A percentile compares a stretch with the other conserved stretches of the same genome.
These are phyloP conservation scores for Vulpes ferrilata DNA, from an alignment of 2,113 vertebrate species.

Conservation along the genomic window DNA sequence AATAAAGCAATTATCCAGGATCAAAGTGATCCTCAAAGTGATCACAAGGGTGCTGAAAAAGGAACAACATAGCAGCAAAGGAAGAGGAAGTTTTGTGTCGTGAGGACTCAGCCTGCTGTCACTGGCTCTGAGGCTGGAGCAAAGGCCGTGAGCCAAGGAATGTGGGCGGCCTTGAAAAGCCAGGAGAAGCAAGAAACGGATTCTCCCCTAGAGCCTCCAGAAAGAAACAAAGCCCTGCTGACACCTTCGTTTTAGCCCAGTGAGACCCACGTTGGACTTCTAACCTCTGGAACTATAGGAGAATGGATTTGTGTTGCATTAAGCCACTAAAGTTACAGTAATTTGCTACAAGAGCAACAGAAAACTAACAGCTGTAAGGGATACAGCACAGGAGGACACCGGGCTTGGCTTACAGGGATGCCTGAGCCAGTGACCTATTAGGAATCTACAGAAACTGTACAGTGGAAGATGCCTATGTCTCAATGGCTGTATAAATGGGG, in stretches of 20 bases:
- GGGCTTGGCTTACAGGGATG: not conserved
- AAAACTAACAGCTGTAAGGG: not conserved
- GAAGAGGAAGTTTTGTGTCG: not conserved
- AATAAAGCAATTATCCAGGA: not conserved
- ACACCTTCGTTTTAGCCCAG: not conserved
- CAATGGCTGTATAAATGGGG: not conserved
- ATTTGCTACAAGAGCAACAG: not conserved
- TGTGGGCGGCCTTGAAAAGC: not conserved
- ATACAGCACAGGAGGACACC: accelerated
- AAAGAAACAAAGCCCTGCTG: not conserved
- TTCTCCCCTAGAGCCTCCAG: not conserved
- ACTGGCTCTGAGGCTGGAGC: not conserved
- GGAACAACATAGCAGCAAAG: not conserved
- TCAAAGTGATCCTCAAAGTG: not conserved
- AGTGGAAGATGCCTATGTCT: not conserved
- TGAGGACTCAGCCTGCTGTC: not conserved
- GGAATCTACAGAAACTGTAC: not conserved
- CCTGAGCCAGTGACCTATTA: not conserved
- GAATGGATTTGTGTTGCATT: not conserved
- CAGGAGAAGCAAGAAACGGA: not conserved
- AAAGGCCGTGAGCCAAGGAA: not conserved
- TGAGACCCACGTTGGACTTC: not conserved
- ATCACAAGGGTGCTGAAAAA: not conserved
- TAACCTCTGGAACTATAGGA: not conserved
- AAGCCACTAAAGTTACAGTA: accelerated